A percentile compares a stretch with the other conserved stretches of the same genome.
phyloP scores from a whole-genome alignment of 2,797 vertebrate genomes.

The Pogonophryne albipinna region DNA sequence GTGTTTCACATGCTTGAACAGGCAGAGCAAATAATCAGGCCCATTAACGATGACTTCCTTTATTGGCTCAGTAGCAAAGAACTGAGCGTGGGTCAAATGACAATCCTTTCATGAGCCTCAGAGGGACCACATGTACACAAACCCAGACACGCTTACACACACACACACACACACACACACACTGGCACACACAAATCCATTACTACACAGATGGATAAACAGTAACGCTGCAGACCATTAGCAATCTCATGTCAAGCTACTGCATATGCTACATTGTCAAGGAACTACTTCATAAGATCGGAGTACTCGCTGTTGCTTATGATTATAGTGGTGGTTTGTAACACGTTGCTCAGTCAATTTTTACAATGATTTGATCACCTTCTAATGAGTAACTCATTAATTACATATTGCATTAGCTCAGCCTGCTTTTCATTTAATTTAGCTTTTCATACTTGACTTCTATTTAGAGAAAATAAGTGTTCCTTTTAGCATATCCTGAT shows the following conservation, averaged over 20 bases:
- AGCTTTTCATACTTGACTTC: background rate
- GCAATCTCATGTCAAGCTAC: constrained; percentile 1
- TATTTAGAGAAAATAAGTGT: background rate
- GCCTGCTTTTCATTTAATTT: constrained; percentile 7
- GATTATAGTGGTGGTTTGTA: background rate
- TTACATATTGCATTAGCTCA: background rate
- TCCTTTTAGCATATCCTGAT: background rate
- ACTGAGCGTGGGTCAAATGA: constrained; percentile 26
- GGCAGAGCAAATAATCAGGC: constrained; percentile 51
- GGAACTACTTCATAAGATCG: constrained; percentile 2
- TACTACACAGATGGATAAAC: constrained; percentile 16
- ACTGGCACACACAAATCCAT: background rate
- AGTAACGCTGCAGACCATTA: constrained; percentile 22
- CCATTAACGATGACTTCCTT: constrained; percentile 41
- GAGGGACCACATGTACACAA: constrained; percentile 2
- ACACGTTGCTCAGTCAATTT: background rate
- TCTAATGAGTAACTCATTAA: background rate
- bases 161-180: background rate
- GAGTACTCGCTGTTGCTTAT: background rate
- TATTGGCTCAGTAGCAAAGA: constrained; percentile 22
- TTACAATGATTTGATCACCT: background rate
- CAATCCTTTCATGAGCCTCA: constrained; percentile 20
- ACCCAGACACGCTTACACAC: background rate
- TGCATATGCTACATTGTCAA: background rate
- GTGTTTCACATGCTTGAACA: constrained; percentile 37